Percentiles rank a stretch among this genome's conserved stretches.
Conservation (phyloP, 2,888 invertebrate genomes). For the Prosopocoilus inquinatus region DNA sequence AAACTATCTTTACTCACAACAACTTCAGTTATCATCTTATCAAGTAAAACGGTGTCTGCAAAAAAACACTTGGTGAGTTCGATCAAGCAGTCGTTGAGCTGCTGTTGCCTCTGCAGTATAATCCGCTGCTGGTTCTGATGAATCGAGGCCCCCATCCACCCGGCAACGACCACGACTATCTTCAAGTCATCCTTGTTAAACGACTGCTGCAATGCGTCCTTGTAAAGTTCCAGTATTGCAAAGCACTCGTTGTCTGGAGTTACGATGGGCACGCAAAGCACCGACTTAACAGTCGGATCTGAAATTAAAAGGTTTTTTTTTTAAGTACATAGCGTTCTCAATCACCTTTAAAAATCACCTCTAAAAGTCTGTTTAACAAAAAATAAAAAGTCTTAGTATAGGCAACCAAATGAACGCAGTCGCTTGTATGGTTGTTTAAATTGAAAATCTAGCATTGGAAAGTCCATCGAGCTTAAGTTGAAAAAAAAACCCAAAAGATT, state of each 20-base stretch:
- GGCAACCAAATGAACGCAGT: too few relatives aligned
- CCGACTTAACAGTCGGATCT: slow-evolving; percentile 57
- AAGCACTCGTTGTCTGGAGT: slow-evolving; percentile 59
- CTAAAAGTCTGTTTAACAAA: too few relatives aligned
- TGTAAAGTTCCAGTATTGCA: slow-evolving; percentile 59
- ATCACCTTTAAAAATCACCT: too few relatives aligned
- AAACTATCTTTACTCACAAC: slow-evolving; percentile 47
- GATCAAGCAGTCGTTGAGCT: slow-evolving; percentile 47
- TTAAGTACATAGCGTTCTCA: too few relatives aligned
- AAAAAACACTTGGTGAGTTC: slow-evolving; percentile 53
- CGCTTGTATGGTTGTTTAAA: too few relatives aligned
- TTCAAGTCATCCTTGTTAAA: slow-evolving; percentile 45
- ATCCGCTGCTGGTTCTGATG: slow-evolving; percentile 47
- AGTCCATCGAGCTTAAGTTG: too few relatives aligned
- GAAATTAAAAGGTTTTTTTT: slow-evolving; percentile 24
- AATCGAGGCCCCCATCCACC: slow-evolving; percentile 51
- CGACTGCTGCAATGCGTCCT: slow-evolving; percentile 44
- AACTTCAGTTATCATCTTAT: slow-evolving; percentile 61
- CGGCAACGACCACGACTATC: slow-evolving; percentile 44
- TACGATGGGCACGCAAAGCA: slow-evolving; percentile 60
- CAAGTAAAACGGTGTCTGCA: slow-evolving; percentile 56
- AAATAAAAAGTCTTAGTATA: too few relatives aligned
- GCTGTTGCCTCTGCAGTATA: slow-evolving; percentile 46
- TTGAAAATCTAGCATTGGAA: too few relatives aligned
- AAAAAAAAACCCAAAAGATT: too few relatives aligned